Conservation (phyloP, 37 sponge, comb jelly and placozoan genomes). For the Halisarca cf. caerulea region DNA sequence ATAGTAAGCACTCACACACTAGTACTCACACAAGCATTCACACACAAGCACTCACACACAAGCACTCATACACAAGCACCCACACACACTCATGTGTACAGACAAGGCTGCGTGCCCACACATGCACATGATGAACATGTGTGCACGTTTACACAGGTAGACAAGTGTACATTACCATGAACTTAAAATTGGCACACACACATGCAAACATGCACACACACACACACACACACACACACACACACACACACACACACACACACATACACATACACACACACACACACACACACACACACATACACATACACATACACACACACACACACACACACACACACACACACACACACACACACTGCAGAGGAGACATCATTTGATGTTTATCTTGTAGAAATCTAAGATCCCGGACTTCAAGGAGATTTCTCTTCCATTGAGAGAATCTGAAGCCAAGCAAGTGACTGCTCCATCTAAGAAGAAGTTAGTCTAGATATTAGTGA, state of each 20-base stretch:
- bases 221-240: too few relatives aligned
- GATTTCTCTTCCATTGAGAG: neutral
- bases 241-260: too few relatives aligned
- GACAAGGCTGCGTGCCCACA: too few relatives aligned
- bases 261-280: neutral
- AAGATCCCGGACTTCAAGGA: neutral
- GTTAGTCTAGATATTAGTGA: neutral
- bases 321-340: slow-evolving; percentile 23
- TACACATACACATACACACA: neutral
- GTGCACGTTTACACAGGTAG: too few relatives aligned
- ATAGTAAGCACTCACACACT: too few relatives aligned
- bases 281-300: neutral
- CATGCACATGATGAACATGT: too few relatives aligned
- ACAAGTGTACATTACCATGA: too few relatives aligned
- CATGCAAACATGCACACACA: too few relatives aligned
- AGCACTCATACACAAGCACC: slow-evolving; percentile 1
- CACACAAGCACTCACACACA: neutral
- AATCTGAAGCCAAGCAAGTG: slow-evolving; percentile 18
- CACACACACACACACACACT: neutral
- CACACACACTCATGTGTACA: neutral
- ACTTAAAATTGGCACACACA: too few relatives aligned
- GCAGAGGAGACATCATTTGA: neutral
- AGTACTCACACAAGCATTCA: neutral
- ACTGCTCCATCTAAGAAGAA: slow-evolving; percentile 26
- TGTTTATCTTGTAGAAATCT: neutral